Base-by-base conservation (phyloP, 2,797 vertebrate genomes). In the Antennarius maculatus region DNA sequence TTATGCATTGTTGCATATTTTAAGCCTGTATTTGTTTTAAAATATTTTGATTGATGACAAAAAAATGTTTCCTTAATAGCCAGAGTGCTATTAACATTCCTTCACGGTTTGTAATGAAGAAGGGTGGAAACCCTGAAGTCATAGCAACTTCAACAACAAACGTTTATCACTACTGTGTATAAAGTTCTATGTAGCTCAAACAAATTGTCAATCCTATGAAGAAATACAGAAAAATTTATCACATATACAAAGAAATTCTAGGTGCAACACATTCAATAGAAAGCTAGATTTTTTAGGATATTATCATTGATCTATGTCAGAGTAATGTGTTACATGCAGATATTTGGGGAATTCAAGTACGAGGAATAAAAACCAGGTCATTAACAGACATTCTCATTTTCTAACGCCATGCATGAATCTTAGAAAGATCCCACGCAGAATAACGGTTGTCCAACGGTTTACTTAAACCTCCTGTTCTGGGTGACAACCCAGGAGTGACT, bases 141-240 rank as follows among this genome's bases (percentile, higher is more conserved):
- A 23, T 23, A 23, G 23, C 23, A 23, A 23, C 23, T 23, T 23
- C 23, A 23, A 23, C 23, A 23, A 23, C 66, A 63, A 67, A 49
- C 18, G 8, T 50, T 62, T 59, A 66, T 63, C 61, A 45, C 18
- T 52, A 37, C 10, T 62, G 51, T 48, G 43, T 61, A 50, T 37
- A 56, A 57, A 60, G 43, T 52, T 56, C 23, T 23, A 28, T 48
- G 50, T 54, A 39, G 31, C 47, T 29, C 46, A 16, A 18, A 64
- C 28, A 29, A 61, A 57, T 75, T 57, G 79, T 77, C 48, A 81
- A 74, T 67, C 27, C 71, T 12, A 23, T 7, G 37, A 54, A 66
- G 23, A 61, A 68, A 5, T 57, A 59, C 11, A 64, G 23, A 64
- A 64, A 54, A 7, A 0, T 9, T 14, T 7, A 23, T 14, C 28